These are phyloP conservation scores for Spicauda simplicius DNA, from an alignment of 2,888 invertebrate genomes.

Conservation along the genomic window DNA sequence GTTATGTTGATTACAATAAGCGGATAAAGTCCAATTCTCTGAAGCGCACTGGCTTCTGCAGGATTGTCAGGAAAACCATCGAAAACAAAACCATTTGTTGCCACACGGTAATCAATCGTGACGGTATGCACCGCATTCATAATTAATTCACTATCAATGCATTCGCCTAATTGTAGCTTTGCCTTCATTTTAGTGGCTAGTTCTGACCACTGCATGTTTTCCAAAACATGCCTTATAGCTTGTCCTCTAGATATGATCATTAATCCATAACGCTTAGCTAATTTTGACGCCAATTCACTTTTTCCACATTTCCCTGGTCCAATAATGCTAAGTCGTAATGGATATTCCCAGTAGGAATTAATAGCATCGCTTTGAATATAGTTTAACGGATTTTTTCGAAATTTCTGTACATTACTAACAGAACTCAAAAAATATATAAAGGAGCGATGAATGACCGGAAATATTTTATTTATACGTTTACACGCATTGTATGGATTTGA, in stretches of 20 bases:
- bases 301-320: slow-evolving; percentile 88
- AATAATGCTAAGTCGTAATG: slow-evolving; percentile 82
- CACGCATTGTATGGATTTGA: slow-evolving; percentile 76
- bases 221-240: slow-evolving; percentile 77
- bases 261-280: slow-evolving; percentile 81
- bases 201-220: slow-evolving; percentile 79
- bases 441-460: slow-evolving; percentile 83
- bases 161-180: slow-evolving; percentile 69
- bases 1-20: slow-evolving; percentile 83
- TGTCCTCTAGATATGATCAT: slow-evolving; percentile 82
- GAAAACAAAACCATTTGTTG: slow-evolving; percentile 85
- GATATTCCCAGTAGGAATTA: slow-evolving; percentile 72
- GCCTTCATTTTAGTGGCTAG: slow-evolving; percentile 71
- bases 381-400: slow-evolving; percentile 83
- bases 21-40: slow-evolving; percentile 82
- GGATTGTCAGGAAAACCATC: slow-evolving; percentile 86
- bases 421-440: slow-evolving; percentile 86
- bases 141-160: slow-evolving; percentile 70
- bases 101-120: slow-evolving; percentile 72
- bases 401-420: slow-evolving; percentile 72
- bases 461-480: slow-evolving; percentile 70
- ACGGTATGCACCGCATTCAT: slow-evolving; percentile 82
- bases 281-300: slow-evolving; percentile 81
- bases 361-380: slow-evolving; percentile 75
- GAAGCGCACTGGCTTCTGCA: slow-evolving; percentile 78